phyloP scores from a whole-genome alignment of 1,140 invertebrate species.

The Hyposmocoma kahamanoa region DNA sequence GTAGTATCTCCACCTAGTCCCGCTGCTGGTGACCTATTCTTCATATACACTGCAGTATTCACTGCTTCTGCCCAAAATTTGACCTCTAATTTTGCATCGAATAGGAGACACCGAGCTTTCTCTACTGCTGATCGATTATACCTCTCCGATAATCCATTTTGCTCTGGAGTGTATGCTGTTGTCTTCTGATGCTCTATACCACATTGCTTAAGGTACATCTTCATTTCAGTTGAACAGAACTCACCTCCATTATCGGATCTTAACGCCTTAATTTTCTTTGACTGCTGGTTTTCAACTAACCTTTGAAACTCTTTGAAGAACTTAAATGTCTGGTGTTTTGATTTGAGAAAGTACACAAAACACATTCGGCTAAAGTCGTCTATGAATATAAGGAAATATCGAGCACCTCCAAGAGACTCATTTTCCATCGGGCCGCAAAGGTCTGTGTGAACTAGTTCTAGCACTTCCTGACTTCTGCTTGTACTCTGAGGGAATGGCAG shows the following conservation, averaged over 20 bases:
- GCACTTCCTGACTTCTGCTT: slow-evolving; percentile 5
- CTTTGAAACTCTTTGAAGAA: slow-evolving; percentile 33
- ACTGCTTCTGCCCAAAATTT: slow-evolving; percentile 60
- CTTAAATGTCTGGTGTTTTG: slow-evolving; percentile 22
- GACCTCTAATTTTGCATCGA: slow-evolving; percentile 41
- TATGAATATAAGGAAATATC: slow-evolving; percentile 46
- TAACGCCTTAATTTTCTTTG: slow-evolving; percentile 14
- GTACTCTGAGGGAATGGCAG: slow-evolving; percentile 14
- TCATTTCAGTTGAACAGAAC: background rate
- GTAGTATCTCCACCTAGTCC: background rate
- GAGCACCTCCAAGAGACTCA: slow-evolving; percentile 21
- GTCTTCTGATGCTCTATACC: slow-evolving; percentile 14
- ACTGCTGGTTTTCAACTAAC: slow-evolving; percentile 35
- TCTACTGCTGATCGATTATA: slow-evolving; percentile 53
- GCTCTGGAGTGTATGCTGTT: slow-evolving; percentile 38
- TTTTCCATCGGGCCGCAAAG: slow-evolving; percentile 30
- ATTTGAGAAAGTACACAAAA: slow-evolving; percentile 19
- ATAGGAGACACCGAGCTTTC: slow-evolving; percentile 41
- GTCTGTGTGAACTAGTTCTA: slow-evolving; percentile 7
- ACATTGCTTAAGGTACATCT: slow-evolving; percentile 22
- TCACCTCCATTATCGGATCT: slow-evolving; percentile 5
- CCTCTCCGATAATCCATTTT: slow-evolving; percentile 62
- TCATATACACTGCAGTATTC: slow-evolving; percentile 53
- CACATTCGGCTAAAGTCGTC: slow-evolving; percentile 37
- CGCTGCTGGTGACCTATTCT: slow-evolving; percentile 33